Percentiles rank a stretch among this genome's conserved stretches.
Evolutionary conservation across 1,140 invertebrate species (phyloP).

Genomic region (Drosophila saltans): DNA sequence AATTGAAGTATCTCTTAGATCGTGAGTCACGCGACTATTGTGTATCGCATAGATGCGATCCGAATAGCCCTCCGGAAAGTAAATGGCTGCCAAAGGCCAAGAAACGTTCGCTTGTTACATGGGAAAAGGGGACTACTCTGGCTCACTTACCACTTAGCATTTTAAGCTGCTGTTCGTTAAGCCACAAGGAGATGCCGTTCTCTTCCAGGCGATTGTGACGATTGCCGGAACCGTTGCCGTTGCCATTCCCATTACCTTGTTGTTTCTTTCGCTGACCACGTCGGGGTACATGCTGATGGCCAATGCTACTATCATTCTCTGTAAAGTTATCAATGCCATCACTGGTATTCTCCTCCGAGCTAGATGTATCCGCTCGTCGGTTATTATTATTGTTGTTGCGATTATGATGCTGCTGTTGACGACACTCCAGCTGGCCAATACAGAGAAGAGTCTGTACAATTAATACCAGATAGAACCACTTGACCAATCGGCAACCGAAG

Average conservation of each 20-base stretch:
- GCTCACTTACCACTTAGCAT: conserved; percentile 91
- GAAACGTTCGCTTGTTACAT: neutral
- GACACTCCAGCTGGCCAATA: conserved; percentile 66
- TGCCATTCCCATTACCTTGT: conserved; percentile 28
- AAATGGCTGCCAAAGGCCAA: conserved; percentile 50
- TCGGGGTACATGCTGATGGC: conserved; percentile 34
- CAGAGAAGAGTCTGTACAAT: conserved; percentile 68
- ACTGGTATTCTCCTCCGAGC: conserved; percentile 62
- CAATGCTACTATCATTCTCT: conserved; percentile 50
- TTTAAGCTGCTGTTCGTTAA: conserved; percentile 93
- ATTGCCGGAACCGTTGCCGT: conserved; percentile 32
- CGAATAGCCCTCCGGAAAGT: conserved; percentile 72
- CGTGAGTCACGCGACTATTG: conserved; percentile 92
- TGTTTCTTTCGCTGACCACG: conserved; percentile 57
- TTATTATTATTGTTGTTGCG: conserved; percentile 60
- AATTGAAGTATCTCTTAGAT: conserved; percentile 94
- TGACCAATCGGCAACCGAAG: conserved; percentile 65
- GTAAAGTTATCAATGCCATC: conserved; percentile 46
- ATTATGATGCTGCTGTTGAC: conserved; percentile 68
- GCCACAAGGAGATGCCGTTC: conserved; percentile 91
- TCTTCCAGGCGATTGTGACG: conserved; percentile 67
- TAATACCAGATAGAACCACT: conserved; percentile 77
- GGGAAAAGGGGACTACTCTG: neutral
- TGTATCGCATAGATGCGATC: conserved; percentile 95
- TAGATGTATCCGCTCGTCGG: conserved; percentile 47